Evolutionary conservation across 2,888 invertebrate genomes (phyloP).

Genomic region (Auanema freiburgensis): DNA sequence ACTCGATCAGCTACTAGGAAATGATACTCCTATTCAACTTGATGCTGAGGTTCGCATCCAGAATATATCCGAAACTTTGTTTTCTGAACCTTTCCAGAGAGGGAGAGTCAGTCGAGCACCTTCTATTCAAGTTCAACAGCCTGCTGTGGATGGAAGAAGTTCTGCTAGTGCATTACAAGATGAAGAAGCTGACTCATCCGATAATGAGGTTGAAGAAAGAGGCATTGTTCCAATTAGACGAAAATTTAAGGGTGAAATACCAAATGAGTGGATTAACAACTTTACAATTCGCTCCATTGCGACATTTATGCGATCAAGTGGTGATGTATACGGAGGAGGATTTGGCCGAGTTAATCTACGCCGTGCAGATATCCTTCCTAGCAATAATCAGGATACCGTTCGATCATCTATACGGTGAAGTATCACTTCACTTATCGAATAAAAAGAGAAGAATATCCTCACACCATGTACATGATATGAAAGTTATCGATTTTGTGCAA

Average conservation of each 20-base stretch:
- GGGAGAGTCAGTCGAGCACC: too few relatives aligned
- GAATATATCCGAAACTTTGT: too few relatives aligned
- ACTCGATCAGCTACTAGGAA: constrained; percentile 24
- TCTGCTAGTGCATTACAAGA: background rate
- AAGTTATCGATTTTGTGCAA: background rate
- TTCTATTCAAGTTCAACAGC: constrained; percentile 7
- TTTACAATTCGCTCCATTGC: constrained; percentile 50
- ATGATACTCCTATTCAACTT: constrained; percentile 5
- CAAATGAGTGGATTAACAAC: constrained; percentile 44
- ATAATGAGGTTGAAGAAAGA: background rate
- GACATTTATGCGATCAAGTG: constrained; percentile 44
- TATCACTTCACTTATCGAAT: background rate
- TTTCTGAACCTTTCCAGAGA: too few relatives aligned
- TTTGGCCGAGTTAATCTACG: constrained; percentile 45
- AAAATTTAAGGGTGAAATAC: constrained; percentile 4
- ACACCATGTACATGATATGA: background rate
- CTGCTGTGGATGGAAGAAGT: constrained; percentile 4
- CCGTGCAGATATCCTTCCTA: constrained; percentile 32
- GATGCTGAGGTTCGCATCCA: constrained; percentile 10
- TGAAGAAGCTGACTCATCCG: background rate
- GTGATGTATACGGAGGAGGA: constrained; percentile 49
- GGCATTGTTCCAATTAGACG: background rate
- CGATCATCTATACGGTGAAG: constrained; percentile 15
- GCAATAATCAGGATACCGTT: constrained; percentile 28
- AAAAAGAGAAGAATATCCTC: background rate